Evolutionary conservation across 2,797 vertebrate species (phyloP).

Genomic region (Hippoglossus hippoglossus): DNA sequence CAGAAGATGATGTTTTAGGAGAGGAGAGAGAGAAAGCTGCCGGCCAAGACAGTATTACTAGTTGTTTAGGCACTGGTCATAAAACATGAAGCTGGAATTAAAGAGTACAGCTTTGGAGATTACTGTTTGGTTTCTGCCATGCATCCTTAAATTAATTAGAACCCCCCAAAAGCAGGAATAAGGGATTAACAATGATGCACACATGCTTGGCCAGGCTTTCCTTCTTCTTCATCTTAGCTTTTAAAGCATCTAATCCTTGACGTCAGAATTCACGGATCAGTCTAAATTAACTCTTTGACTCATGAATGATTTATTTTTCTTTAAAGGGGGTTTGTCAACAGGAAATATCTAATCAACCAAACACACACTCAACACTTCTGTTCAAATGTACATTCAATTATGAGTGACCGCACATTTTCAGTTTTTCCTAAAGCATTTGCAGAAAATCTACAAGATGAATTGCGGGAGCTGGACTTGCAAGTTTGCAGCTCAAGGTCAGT

Average conservation of each 20-base stretch:
- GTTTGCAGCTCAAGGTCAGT: constrained; percentile 71
- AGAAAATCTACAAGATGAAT: constrained; percentile 47
- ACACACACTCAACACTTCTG: neutral
- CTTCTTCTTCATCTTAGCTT: constrained; percentile 53
- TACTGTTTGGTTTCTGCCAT: constrained; percentile 71
- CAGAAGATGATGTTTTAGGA: constrained; percentile 9
- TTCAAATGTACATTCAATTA: constrained; percentile 10
- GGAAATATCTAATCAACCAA: constrained; percentile 52
- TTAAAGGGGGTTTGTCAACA: constrained; percentile 52
- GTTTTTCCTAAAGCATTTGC: constrained; percentile 38
- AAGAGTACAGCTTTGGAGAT: constrained; percentile 71
- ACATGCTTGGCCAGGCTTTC: constrained; percentile 41
- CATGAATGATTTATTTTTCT: constrained; percentile 58
- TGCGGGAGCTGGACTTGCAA: constrained; percentile 40
- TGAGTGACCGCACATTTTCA: constrained; percentile 18
- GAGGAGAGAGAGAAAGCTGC: constrained; percentile 12
- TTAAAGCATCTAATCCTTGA: constrained; percentile 66
- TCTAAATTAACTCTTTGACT: constrained; percentile 68
- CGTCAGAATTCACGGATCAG: constrained; percentile 57
- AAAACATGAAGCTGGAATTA: constrained; percentile 72
- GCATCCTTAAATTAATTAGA: constrained; percentile 82
- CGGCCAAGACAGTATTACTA: constrained; percentile 55
- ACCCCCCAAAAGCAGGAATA: constrained; percentile 51
- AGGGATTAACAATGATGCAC: constrained; percentile 56
- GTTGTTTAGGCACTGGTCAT: constrained; percentile 58